Conservation (phyloP, 2,888 invertebrate genomes). For the Oxystoma pomonae region DNA sequence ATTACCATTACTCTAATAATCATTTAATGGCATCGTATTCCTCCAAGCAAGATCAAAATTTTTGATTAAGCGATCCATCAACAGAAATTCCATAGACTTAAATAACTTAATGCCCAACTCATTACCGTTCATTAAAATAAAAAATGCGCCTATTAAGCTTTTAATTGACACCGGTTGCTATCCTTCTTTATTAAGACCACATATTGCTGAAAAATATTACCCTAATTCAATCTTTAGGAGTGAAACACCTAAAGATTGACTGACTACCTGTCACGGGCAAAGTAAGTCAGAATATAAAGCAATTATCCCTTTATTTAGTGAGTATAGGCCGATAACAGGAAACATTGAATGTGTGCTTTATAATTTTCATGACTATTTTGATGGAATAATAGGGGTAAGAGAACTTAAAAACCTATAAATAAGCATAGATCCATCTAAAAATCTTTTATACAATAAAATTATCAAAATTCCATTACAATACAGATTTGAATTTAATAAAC, state of each 20-base stretch:
- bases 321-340: conserved; percentile 1
- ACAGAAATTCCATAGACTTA: conserved; percentile 5
- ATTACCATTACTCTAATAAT: too few species aligned
- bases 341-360: conserved; percentile 12
- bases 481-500: neutral
- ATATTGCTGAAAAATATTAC: too few species aligned
- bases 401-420: conserved; percentile 12
- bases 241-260: too few species aligned
- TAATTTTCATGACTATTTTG: conserved; percentile 18
- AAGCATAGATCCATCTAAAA: conserved; percentile 1
- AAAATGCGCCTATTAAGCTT: conserved; percentile 13
- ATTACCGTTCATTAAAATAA: conserved; percentile 9
- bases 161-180: conserved; percentile 18
- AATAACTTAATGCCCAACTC: conserved; percentile 11
- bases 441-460: neutral
- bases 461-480: neutral
- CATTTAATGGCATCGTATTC: too few species aligned
- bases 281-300: conserved; percentile 5
- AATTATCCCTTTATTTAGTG: conserved; percentile 12
- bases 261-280: conserved; percentile 4
- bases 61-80: neutral
- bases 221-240: too few species aligned
- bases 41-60: neutral
- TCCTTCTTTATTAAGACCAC: conserved; percentile 12
- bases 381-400: conserved; percentile 18